phyloP scores from a whole-genome alignment of 2,888 invertebrate species.

The Dendrolimus pini region DNA sequence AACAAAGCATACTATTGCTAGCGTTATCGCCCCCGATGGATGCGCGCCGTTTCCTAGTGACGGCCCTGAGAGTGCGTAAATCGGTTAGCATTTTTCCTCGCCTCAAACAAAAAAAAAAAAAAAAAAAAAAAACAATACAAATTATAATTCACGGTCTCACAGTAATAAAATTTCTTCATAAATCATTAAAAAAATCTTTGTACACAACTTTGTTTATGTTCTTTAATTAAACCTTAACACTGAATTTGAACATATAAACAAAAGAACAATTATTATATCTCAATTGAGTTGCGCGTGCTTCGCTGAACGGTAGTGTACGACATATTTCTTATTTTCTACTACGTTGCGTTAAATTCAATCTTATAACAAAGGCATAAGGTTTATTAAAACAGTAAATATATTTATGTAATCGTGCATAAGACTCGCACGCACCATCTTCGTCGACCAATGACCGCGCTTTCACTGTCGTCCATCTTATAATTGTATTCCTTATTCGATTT shows the following conservation, averaged over 20 bases:
- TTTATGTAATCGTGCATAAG: conserved; percentile 44
- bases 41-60: no score
- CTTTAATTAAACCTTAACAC: conserved; percentile 11
- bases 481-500: conserved; percentile 39
- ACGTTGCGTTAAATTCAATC: conserved; percentile 12
- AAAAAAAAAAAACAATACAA: no score
- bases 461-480: conserved; percentile 62
- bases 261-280: conserved; percentile 70
- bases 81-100: no score
- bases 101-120: no score
- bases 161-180: no score
- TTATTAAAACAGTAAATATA: conserved; percentile 9
- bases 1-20: no score
- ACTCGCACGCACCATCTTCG: conserved; percentile 55
- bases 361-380: conserved; percentile 11
- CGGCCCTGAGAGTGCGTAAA: no score
- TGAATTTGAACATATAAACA: conserved; percentile 50
- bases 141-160: no score
- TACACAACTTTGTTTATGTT: no score
- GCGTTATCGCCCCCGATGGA: no score
- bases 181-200: no score
- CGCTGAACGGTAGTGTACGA: conserved; percentile 56
- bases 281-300: conserved; percentile 53
- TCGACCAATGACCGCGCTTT: conserved; percentile 75
- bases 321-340: conserved; percentile 20